Evolutionary conservation across 2,113 vertebrate species (phyloP).

Genomic region (Xyliphius kryptos): DNA sequence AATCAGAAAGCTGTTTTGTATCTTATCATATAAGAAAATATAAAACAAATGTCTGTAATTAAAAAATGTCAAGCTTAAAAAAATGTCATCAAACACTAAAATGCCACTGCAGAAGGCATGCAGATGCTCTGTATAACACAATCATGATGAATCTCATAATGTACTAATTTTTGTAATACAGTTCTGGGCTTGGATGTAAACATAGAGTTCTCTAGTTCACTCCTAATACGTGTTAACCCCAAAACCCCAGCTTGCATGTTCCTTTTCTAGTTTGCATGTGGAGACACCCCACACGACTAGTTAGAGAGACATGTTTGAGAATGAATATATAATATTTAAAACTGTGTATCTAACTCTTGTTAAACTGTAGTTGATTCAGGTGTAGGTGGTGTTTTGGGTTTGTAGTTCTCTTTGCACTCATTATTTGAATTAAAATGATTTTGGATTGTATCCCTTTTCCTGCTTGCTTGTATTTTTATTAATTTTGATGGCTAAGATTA

Average conservation of each 20-base stretch:
- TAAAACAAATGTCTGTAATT: no score
- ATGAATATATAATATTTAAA: slow-evolving; percentile 25
- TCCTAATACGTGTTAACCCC: slow-evolving; percentile 31
- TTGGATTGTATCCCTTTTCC: slow-evolving; percentile 50
- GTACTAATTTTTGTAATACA: not conserved
- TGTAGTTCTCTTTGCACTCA: slow-evolving; percentile 60
- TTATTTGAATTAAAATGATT: slow-evolving; percentile 59
- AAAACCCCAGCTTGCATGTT: slow-evolving; percentile 47
- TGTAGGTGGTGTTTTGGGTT: slow-evolving; percentile 54
- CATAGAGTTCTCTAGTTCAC: not conserved
- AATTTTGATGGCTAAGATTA: slow-evolving; percentile 46
- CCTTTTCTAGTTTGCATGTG: slow-evolving; percentile 51
- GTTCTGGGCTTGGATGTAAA: slow-evolving; percentile 12
- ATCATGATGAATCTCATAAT: not conserved
- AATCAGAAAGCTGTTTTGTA: no score
- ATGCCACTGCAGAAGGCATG: not conserved
- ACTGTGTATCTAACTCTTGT: slow-evolving; percentile 49
- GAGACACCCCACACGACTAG: slow-evolving; percentile 47
- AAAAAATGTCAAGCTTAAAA: not conserved
- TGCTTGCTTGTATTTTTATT: slow-evolving; percentile 58
- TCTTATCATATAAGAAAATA: no score
- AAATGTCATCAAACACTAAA: slow-evolving; percentile 1
- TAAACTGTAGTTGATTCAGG: slow-evolving; percentile 54
- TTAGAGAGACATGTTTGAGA: slow-evolving; percentile 28
- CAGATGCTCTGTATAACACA: slow-evolving; percentile 6